Percentiles rank a stretch among this genome's conserved stretches.
Conservation (phyloP, 2,888 invertebrate species). For the Brachyptera putata region DNA sequence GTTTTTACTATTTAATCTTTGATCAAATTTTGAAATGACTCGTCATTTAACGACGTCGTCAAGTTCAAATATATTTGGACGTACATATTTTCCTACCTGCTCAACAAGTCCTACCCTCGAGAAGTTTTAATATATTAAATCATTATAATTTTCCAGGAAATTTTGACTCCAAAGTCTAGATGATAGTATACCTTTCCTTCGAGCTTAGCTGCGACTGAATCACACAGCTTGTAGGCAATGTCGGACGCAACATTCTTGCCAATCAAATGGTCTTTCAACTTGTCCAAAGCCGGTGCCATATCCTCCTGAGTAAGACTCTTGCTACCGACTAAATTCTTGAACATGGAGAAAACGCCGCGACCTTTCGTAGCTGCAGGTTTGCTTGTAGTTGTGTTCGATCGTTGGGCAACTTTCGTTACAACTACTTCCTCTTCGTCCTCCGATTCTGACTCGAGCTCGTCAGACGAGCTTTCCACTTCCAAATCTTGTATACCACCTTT, state of each 20-base stretch:
- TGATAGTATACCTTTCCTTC: constrained; percentile 75
- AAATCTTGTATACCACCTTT: constrained; percentile 75
- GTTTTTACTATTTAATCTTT: too few relatives aligned
- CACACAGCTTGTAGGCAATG: constrained; percentile 89
- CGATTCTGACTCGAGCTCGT: constrained; percentile 59
- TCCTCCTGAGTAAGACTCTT: constrained; percentile 79
- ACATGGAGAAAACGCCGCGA: constrained; percentile 75
- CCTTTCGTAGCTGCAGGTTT: constrained; percentile 39
- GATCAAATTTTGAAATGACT: too few relatives aligned
- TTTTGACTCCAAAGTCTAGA: too few relatives aligned
- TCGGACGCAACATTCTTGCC: constrained; percentile 97
- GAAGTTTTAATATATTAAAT: too few relatives aligned
- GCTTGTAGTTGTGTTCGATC: constrained; percentile 34
- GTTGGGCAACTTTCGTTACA: constrained; percentile 37
- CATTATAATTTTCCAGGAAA: too few relatives aligned
- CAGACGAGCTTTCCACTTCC: constrained; percentile 58
- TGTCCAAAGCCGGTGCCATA: constrained; percentile 83
- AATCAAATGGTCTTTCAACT: constrained; percentile 93
- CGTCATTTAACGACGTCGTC: too few relatives aligned
- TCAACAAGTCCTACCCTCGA: too few relatives aligned
- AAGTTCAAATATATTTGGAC: too few relatives aligned
- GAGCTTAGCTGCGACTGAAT: constrained; percentile 83
- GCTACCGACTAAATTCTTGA: constrained; percentile 81
- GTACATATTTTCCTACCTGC: too few relatives aligned
- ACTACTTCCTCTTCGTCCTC: constrained; percentile 49